Conservation (phyloP, 2,113 vertebrate genomes). For the Pachyramphus minor region DNA sequence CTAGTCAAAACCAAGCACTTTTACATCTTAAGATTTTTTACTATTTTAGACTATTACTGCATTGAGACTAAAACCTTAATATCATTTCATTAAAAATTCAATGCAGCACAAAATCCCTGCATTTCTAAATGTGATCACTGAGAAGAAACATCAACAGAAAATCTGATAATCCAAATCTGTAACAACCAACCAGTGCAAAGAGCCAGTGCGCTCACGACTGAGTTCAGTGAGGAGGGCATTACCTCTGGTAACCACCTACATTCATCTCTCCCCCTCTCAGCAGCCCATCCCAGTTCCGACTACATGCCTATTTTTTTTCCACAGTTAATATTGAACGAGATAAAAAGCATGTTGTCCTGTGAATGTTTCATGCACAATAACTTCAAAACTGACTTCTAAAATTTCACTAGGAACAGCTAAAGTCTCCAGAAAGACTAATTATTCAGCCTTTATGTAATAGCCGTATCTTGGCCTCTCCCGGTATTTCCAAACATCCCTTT, state of each 20-base stretch:
- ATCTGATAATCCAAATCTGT: fast-evolving
- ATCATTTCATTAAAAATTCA: background rate
- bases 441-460: background rate
- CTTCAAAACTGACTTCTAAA: background rate
- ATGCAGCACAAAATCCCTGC: background rate
- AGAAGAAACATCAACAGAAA: background rate
- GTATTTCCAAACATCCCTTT: background rate
- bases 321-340: background rate
- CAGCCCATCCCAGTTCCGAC: background rate
- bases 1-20: background rate
- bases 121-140: background rate
- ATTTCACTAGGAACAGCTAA: background rate
- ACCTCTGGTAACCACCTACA: background rate
- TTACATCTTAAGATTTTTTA: background rate
- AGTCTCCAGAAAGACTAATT: background rate
- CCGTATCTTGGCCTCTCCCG: background rate
- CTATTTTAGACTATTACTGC: background rate
- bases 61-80: background rate
- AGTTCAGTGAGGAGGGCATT: background rate
- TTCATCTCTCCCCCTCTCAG: background rate
- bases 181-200: background rate
- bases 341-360: background rate
- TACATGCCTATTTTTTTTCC: background rate
- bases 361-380: fast-evolving
- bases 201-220: background rate